Conservation (phyloP, 2,113 vertebrate genomes). For the Tachysurus fulvidraco region DNA sequence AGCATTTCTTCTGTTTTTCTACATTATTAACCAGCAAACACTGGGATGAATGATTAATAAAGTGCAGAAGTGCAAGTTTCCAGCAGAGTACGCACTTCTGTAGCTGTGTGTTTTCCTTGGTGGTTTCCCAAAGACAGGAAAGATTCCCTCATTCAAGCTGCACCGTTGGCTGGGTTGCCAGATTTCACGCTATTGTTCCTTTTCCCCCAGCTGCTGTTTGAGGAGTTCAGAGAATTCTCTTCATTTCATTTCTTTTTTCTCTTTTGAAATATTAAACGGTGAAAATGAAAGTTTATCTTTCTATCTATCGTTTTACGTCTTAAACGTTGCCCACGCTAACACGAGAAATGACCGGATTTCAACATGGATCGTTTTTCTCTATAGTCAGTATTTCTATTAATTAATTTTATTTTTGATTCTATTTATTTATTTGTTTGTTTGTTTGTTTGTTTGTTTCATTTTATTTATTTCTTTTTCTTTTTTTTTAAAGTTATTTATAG, state of each 20-base stretch:
- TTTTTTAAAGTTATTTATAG: too few species aligned
- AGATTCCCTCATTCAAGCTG: neutral
- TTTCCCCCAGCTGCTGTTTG: neutral
- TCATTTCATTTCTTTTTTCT: neutral
- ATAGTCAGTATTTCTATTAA: neutral
- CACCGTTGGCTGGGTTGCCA: constrained; percentile 30
- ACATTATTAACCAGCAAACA: neutral
- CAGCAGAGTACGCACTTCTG: constrained; percentile 1
- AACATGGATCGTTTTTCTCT: neutral
- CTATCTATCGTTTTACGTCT: neutral
- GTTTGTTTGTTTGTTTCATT: too few species aligned
- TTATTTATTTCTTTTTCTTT: too few species aligned
- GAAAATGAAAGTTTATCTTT: neutral
- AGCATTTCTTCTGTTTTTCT: neutral
- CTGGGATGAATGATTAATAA: neutral
- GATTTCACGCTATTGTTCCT: neutral
- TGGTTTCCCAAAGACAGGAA: constrained; percentile 23
- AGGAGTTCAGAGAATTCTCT: neutral
- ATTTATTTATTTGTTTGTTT: too few species aligned
- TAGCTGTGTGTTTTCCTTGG: neutral
- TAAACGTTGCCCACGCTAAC: neutral
- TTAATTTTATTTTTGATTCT: neutral
- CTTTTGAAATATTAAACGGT: neutral
- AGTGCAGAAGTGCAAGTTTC: neutral
- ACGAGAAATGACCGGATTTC: neutral